Conservation (phyloP, 2,888 invertebrate species). For the Drosophila lutescens region DNA sequence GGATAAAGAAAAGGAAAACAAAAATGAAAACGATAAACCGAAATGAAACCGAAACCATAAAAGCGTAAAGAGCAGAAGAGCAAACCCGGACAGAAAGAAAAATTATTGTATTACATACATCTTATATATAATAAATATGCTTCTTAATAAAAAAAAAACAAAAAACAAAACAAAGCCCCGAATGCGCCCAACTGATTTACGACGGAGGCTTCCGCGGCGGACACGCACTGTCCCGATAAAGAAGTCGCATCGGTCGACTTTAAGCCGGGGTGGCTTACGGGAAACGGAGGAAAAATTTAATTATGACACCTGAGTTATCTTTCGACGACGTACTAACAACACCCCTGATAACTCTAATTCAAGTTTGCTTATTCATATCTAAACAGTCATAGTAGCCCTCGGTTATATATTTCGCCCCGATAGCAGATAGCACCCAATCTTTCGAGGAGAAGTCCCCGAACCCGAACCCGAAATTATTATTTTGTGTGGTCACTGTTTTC, state of each 20-base stretch:
- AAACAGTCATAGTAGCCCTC: slow-evolving; percentile 40
- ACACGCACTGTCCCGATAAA: slow-evolving; percentile 38
- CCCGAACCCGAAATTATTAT: not conserved
- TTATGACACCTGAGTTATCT: slow-evolving; percentile 76
- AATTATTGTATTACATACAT: slow-evolving; percentile 82
- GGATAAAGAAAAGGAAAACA: slow-evolving; percentile 55
- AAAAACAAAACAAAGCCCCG: slow-evolving; percentile 34
- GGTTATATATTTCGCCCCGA: slow-evolving; percentile 37
- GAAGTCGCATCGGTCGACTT: slow-evolving; percentile 38
- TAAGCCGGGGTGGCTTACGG: slow-evolving; percentile 46
- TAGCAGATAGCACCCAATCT: slow-evolving; percentile 15
- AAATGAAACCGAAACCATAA: slow-evolving; percentile 44
- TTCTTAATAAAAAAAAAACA: slow-evolving; percentile 76
- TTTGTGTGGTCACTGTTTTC: slow-evolving; percentile 32
- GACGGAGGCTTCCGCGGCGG: slow-evolving; percentile 62
- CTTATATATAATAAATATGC: slow-evolving; percentile 82
- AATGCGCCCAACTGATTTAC: slow-evolving; percentile 64
- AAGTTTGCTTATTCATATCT: slow-evolving; percentile 48
- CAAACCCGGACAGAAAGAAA: slow-evolving; percentile 55
- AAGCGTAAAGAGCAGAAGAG: slow-evolving; percentile 41
- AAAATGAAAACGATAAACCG: slow-evolving; percentile 38
- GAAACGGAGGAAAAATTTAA: slow-evolving; percentile 65
- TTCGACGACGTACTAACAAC: slow-evolving; percentile 55
- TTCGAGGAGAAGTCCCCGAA: not conserved
- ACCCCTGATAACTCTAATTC: slow-evolving; percentile 64